Base-by-base conservation (phyloP, 2,797 vertebrate genomes). In the Rhinogobio ventralis region DNA sequence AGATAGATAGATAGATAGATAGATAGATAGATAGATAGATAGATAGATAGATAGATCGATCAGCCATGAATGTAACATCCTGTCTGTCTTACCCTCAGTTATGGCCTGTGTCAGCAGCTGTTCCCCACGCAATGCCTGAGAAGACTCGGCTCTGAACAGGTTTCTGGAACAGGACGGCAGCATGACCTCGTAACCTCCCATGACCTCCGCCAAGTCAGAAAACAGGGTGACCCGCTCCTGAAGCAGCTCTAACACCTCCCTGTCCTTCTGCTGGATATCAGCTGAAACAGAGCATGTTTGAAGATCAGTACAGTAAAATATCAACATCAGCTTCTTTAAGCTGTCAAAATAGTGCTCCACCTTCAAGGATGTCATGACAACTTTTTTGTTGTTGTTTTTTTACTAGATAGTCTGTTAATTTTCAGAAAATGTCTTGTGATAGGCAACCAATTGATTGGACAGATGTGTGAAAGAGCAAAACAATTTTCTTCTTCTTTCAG, bases 71-170 rank as follows among this genome's bases (percentile, higher is more conserved):
- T 15, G 25, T 62, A 46, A 62, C 68, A 46, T 81, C 53, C 19
- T 79, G 62, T 62, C 36, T 60, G n/a, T 53, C 90, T 87, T 85
- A 98, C 97, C 97, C 91, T 98, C 97, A 23, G 91, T 87, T 86
- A 99, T 96, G 89, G 97, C 95, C 0, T 96, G 91, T 0, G 90
- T 93, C 69, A 98, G 92, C 51, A 98, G 93, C 19, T 93, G 94
- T 86, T 97, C 97, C 0, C 95, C 97, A 0, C 92, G 95, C 36
- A 95, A 94, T 3, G 94, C 93, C 6, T 96, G 95, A 0, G 94
- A 85, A 0, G 96, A 96, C 89, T 97, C 96, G 0, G 95, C 95
- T 51, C 95, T 94, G 92, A 99, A 98, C 42, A 97, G 92, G 88
- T 95, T 94, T 9, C 96, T 94, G 83, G 93, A 85, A 89, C 94